Percentiles rank a stretch among this genome's conserved stretches.
Conservation (phyloP, 2,888 invertebrate genomes). For the Odontomyia ornata region DNA sequence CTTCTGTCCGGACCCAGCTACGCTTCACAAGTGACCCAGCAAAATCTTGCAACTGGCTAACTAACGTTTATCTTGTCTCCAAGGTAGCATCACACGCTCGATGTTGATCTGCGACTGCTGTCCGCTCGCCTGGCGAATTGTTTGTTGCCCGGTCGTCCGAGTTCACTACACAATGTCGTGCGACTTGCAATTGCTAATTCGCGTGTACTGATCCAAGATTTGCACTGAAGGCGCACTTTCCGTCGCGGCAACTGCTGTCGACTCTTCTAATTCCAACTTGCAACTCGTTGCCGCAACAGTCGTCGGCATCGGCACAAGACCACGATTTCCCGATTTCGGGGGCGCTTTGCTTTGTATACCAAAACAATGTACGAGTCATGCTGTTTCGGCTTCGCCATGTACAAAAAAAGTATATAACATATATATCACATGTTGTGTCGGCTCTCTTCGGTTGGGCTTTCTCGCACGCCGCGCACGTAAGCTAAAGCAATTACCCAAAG, state of each 20-base stretch:
- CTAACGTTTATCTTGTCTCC: no score
- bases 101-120: background rate
- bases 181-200: background rate
- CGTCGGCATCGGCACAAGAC: background rate
- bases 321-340: conserved; percentile 7
- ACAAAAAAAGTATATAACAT: no score
- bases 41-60: background rate
- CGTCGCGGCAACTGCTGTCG: background rate
- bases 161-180: background rate
- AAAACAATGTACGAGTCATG: conserved; percentile 41
- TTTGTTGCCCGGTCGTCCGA: no score
- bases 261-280: conserved; percentile 4
- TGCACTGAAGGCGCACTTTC: conserved; percentile 2
- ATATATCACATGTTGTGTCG: conserved; percentile 26
- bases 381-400: conserved; percentile 5
- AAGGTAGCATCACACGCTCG: background rate
- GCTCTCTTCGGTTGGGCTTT: background rate
- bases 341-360: conserved; percentile 19
- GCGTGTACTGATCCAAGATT: background rate
- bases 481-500: background rate
- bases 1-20: background rate
- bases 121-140: background rate
- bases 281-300: conserved; percentile 6
- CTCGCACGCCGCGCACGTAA: background rate
- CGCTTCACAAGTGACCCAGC: background rate